Evolutionary conservation across 2,113 vertebrate genomes (phyloP).

Genomic region (Gavialis gangeticus): DNA sequence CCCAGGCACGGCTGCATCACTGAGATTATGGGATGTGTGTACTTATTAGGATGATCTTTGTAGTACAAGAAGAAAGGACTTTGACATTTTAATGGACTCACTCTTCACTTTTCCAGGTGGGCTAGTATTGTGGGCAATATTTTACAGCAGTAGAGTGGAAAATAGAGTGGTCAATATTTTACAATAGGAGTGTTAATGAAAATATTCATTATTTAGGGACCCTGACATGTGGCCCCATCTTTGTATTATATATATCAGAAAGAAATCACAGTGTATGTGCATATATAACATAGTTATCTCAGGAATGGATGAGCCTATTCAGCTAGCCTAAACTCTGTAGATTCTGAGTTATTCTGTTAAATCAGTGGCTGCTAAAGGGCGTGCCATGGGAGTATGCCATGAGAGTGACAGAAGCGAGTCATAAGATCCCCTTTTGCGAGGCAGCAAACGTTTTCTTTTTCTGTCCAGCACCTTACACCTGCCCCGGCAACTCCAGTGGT

Average conservation of each 20-base stretch:
- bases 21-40: background rate
- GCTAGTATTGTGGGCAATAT: background rate
- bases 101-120: background rate
- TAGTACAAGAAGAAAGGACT: background rate
- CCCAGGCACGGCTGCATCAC: background rate
- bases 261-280: background rate
- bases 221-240: background rate
- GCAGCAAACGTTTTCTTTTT: too few species aligned
- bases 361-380: background rate
- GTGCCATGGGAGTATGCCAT: too few species aligned
- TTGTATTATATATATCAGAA: fast-evolving
- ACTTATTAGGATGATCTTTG: background rate
- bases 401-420: too few species aligned
- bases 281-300: background rate
- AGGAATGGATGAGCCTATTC: background rate
- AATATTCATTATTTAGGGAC: background rate
- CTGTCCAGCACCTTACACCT: too few species aligned
- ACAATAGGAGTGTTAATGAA: background rate
- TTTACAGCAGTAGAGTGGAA: background rate
- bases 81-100: background rate
- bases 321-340: background rate
- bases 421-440: too few species aligned
- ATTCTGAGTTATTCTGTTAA: background rate
- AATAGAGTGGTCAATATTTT: background rate
- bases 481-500: too few species aligned